Evolutionary conservation across 2,797 vertebrate genomes (phyloP).

Genomic region (Odontamblyopus lacepedii): DNA sequence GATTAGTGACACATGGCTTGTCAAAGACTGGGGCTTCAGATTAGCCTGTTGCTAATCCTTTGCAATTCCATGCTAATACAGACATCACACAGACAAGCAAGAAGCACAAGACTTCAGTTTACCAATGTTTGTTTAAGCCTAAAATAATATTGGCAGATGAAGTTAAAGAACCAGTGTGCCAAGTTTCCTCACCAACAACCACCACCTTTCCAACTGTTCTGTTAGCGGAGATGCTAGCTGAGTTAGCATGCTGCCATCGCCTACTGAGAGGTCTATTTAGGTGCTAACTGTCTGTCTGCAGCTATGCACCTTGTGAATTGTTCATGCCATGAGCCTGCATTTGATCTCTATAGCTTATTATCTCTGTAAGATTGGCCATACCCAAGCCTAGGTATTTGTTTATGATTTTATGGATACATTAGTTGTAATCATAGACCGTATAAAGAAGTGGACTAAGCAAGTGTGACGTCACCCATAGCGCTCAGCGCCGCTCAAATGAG

Average conservation of each 20-base stretch:
- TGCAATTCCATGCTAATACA: slow-evolving; percentile 67
- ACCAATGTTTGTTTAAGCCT: slow-evolving; percentile 2
- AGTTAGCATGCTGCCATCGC: slow-evolving; percentile 31
- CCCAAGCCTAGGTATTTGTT: no score
- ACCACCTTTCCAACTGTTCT: slow-evolving; percentile 4
- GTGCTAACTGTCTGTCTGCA: slow-evolving; percentile 42
- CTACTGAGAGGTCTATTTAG: slow-evolving; percentile 54
- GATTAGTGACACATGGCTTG: slow-evolving; percentile 78
- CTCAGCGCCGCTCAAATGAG: no score
- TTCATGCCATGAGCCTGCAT: slow-evolving; percentile 49
- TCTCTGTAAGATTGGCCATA: not conserved
- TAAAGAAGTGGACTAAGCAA: no score
- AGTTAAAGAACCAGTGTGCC: slow-evolving; percentile 11
- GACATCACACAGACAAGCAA: slow-evolving; percentile 63
- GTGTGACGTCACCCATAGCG: no score
- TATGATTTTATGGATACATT: no score
- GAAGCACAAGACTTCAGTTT: slow-evolving; percentile 9
- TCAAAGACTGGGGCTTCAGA: slow-evolving; percentile 74
- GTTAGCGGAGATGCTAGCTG: slow-evolving; percentile 27
- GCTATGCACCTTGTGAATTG: slow-evolving; percentile 27
- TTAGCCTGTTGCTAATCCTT: slow-evolving; percentile 71
- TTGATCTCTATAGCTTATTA: slow-evolving; percentile 22
- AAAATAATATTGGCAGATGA: slow-evolving; percentile 17
- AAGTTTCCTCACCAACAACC: slow-evolving; percentile 17
- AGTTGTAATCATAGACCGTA: no score